Percentiles rank a stretch among this genome's conserved stretches.
phyloP scores from a whole-genome alignment of 2,797 vertebrate genomes.

The Moxostoma hubbsi region DNA sequence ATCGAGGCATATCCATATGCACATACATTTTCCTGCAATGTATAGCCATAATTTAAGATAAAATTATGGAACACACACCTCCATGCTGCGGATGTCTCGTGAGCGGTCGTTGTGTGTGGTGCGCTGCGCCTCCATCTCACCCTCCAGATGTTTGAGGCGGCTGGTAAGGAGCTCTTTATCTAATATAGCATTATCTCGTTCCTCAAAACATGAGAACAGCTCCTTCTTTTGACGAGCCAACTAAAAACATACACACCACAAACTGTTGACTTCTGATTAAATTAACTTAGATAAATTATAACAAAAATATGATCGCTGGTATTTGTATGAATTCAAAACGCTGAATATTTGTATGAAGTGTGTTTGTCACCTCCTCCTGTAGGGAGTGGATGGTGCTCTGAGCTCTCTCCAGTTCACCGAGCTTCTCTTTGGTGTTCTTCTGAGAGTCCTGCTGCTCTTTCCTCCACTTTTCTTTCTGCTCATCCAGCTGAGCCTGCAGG shows the following conservation, averaged over 20 bases:
- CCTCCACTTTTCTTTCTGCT: conserved; percentile 86
- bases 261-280: too few relatives aligned
- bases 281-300: too few relatives aligned
- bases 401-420: conserved; percentile 81
- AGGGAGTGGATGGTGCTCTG: conserved; percentile 75
- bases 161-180: conserved; percentile 90
- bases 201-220: conserved; percentile 81
- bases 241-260: conserved; percentile 66
- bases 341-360: not conserved
- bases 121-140: conserved; percentile 81
- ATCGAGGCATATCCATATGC: too few relatives aligned
- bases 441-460: conserved; percentile 87
- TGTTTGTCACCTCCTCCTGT: conserved; percentile 86
- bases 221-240: conserved; percentile 84
- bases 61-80: conserved; percentile 66
- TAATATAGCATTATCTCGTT: conserved; percentile 83
- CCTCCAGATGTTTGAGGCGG: conserved; percentile 86
- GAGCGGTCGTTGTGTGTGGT: conserved; percentile 82
- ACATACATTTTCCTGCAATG: too few relatives aligned
- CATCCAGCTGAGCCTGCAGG: conserved; percentile 87
- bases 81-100: conserved; percentile 81
- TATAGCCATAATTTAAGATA: too few relatives aligned
- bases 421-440: conserved; percentile 84
- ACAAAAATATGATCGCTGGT: too few relatives aligned
- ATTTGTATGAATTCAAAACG: too few relatives aligned